Conservation (phyloP, 1,140 invertebrate genomes). For the Caligus rogercresseyi region DNA sequence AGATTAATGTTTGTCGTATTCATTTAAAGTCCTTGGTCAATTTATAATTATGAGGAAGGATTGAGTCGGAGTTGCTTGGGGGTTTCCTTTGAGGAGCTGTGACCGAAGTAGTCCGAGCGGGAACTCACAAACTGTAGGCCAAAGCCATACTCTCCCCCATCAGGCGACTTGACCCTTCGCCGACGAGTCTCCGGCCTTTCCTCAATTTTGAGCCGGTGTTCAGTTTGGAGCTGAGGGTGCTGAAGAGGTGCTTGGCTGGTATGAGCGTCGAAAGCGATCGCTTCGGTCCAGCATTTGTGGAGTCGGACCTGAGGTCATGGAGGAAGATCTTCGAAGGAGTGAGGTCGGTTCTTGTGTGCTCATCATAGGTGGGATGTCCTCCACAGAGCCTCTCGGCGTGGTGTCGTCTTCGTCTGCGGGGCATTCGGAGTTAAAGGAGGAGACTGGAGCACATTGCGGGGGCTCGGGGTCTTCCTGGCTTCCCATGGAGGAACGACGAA, state of each 20-base stretch:
- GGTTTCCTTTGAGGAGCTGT: no score
- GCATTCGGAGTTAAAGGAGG: neutral
- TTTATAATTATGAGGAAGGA: no score
- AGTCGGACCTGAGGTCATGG: neutral
- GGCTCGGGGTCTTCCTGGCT: neutral
- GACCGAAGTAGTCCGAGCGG: neutral
- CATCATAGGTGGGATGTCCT: neutral
- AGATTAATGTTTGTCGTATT: no score
- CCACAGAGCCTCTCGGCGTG: neutral
- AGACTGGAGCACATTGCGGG: neutral
- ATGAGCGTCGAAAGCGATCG: neutral
- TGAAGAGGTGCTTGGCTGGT: neutral
- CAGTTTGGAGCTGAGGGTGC: neutral
- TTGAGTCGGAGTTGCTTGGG: no score
- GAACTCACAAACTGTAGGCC: neutral
- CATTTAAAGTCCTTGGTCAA: no score
- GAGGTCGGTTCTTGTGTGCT: neutral
- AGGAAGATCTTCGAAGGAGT: neutral
- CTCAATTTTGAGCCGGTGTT: neutral
- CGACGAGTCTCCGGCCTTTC: neutral
- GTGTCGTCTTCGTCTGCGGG: neutral
- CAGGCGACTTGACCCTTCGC: neutral
- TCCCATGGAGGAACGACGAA: neutral
- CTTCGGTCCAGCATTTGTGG: neutral
- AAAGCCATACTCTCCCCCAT: neutral